Conservation (phyloP, 2,113 vertebrate genomes). For the Procapra przewalskii region DNA sequence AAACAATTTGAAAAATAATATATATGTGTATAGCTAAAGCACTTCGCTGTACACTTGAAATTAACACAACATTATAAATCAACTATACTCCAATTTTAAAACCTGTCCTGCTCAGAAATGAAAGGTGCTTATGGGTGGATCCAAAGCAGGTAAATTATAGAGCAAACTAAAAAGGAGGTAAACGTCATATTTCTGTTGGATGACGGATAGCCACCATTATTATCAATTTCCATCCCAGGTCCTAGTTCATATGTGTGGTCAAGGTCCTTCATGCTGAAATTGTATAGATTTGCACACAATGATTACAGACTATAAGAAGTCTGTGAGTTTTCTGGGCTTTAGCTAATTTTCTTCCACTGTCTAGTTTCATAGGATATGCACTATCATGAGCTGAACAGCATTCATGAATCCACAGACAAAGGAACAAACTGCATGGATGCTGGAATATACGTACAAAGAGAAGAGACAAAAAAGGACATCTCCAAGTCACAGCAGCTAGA, state of each 20-base stretch:
- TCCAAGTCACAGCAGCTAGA: background rate
- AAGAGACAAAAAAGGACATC: background rate
- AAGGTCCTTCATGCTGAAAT: constrained; percentile 19
- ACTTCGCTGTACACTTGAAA: background rate
- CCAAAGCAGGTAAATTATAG: background rate
- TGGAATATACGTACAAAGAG: background rate
- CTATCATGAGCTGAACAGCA: background rate
- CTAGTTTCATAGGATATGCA: background rate
- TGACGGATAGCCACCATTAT: background rate
- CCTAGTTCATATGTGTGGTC: background rate
- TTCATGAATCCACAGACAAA: background rate
- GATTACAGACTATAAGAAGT: background rate
- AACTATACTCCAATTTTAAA: background rate
- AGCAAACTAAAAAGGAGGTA: constrained; percentile 50
- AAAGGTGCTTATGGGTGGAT: background rate
- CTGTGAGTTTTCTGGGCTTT: background rate
- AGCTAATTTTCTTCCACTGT: background rate
- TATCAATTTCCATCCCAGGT: constrained; percentile 35
- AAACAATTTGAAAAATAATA: background rate
- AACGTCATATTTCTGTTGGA: constrained; percentile 2
- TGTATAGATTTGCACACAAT: constrained; percentile 4
- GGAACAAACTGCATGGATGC: background rate
- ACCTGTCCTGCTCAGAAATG: background rate
- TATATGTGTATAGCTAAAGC: background rate
- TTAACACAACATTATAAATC: background rate